phyloP scores from a whole-genome alignment of 2,888 invertebrate genomes.

The Limnephilus marmoratus region DNA sequence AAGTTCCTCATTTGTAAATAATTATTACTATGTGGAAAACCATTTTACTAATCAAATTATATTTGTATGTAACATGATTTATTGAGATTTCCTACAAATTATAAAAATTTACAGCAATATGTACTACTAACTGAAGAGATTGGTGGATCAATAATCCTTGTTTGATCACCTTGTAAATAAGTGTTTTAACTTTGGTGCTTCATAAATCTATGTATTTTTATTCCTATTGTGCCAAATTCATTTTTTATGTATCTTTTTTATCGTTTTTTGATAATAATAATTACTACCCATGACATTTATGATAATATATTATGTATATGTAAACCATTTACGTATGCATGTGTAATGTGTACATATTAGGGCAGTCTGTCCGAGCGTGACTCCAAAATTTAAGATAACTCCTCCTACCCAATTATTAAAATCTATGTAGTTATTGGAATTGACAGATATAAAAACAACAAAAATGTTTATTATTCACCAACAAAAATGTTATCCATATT shows the following conservation, averaged over 20 bases:
- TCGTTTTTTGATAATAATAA: background rate
- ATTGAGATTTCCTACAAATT: background rate
- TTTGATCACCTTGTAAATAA: background rate
- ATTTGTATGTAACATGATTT: background rate
- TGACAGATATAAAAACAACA: background rate
- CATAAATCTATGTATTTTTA: conserved; percentile 4
- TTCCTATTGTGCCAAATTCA: conserved; percentile 40
- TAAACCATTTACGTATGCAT: background rate
- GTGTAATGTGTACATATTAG: background rate
- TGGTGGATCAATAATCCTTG: background rate
- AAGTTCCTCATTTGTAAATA: background rate
- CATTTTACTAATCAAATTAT: background rate
- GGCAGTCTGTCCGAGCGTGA: background rate
- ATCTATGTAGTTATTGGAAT: background rate
- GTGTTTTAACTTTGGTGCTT: background rate
- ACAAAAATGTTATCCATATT: background rate
- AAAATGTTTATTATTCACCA: background rate
- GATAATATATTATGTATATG: background rate
- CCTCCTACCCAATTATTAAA: background rate
- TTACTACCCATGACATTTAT: background rate
- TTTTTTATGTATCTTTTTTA: conserved; percentile 13
- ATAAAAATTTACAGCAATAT: background rate
- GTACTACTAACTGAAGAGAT: background rate
- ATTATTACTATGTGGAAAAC: background rate
- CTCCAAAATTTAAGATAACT: background rate